A percentile compares a stretch with the other conserved stretches of the same genome.
Evolutionary conservation across 2,113 vertebrate genomes (phyloP).

Genomic region (Bubo blakistoni): DNA sequence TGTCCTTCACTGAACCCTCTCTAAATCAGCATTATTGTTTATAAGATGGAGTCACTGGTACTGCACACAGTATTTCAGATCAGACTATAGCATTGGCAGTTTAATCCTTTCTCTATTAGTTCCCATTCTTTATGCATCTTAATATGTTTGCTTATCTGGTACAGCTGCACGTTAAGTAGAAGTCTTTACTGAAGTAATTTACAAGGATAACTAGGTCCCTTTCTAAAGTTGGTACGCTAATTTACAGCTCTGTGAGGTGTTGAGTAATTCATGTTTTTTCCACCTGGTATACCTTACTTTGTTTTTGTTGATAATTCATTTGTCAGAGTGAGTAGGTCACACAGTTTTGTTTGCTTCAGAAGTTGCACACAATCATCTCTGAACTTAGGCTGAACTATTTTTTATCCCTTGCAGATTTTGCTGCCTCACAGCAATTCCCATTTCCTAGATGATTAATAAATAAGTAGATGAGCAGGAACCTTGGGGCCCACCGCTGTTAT

Average conservation of each 20-base stretch:
- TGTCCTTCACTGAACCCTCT: slow-evolving; percentile 60
- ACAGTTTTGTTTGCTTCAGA: slow-evolving; percentile 33
- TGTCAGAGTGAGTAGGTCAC: slow-evolving; percentile 37
- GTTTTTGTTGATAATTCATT: slow-evolving; percentile 47
- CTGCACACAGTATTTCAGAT: slow-evolving; percentile 53
- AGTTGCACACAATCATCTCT: slow-evolving; percentile 27
- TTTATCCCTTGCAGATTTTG: slow-evolving; percentile 58
- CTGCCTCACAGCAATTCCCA: slow-evolving; percentile 43
- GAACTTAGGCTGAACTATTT: slow-evolving; percentile 46
- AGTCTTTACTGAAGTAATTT: slow-evolving; percentile 60
- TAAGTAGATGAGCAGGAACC: slow-evolving; percentile 46
- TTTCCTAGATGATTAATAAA: slow-evolving; percentile 60
- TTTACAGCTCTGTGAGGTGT: slow-evolving; percentile 54
- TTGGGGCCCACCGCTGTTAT: slow-evolving; percentile 45
- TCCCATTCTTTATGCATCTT: slow-evolving; percentile 62
- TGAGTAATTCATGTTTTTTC: slow-evolving; percentile 56
- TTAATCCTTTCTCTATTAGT: slow-evolving; percentile 65
- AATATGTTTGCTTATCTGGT: slow-evolving; percentile 66
- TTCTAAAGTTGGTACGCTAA: slow-evolving; percentile 34
- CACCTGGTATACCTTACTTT: slow-evolving; percentile 19
- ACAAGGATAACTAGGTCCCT: slow-evolving; percentile 47
- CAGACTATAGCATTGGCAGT: slow-evolving; percentile 38
- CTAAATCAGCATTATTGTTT: slow-evolving; percentile 61
- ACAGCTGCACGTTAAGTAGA: slow-evolving; percentile 53
- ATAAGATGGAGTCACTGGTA: slow-evolving; percentile 47